Conservation (phyloP, 2,797 vertebrate genomes). For the Tolypeutes matacus region DNA sequence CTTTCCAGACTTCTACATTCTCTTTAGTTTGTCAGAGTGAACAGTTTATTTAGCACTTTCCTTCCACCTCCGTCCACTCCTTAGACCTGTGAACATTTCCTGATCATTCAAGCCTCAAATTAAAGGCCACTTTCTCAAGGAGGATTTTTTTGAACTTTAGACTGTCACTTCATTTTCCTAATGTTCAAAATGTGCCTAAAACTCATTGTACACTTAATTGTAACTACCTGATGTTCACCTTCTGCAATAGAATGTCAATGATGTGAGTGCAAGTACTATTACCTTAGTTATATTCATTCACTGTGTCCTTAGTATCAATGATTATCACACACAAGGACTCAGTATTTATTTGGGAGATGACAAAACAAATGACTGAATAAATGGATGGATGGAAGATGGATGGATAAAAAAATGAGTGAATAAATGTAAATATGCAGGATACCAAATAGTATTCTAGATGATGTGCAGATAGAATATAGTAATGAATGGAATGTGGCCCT, state of each 20-base stretch:
- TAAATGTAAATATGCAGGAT: background rate
- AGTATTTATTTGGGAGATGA: background rate
- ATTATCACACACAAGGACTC: background rate
- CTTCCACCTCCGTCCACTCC: background rate
- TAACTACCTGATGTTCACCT: background rate
- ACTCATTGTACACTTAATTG: background rate
- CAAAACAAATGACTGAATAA: background rate
- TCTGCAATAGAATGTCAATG: background rate
- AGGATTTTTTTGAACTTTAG: background rate
- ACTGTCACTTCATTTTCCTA: background rate
- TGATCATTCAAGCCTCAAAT: background rate
- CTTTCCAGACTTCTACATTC: background rate
- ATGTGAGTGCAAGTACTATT: no score
- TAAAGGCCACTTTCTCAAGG: background rate
- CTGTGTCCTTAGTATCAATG: background rate
- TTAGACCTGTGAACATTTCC: background rate
- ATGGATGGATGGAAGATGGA: background rate
- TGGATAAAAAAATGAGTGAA: background rate
- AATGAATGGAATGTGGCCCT: background rate
- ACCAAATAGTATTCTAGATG: background rate
- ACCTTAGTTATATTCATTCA: background rate
- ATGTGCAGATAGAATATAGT: background rate
- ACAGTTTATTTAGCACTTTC: background rate
- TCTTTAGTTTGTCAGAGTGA: constrained; percentile 31
- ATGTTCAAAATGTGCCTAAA: background rate